Conservation (phyloP, 1,140 invertebrate species). For the Danaus melanippus region DNA sequence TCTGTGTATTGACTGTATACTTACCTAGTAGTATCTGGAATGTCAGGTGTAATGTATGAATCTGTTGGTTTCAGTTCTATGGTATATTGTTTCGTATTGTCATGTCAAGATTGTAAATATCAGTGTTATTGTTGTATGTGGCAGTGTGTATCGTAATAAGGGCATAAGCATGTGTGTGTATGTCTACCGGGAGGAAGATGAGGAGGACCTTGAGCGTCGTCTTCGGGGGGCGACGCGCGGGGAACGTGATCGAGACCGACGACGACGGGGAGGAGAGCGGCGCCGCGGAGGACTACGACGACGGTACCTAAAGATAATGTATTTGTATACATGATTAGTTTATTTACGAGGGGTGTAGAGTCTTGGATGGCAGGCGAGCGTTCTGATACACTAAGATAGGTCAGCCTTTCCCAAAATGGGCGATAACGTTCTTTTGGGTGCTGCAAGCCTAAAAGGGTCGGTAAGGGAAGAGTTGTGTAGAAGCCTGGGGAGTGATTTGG, state of each 20-base stretch:
- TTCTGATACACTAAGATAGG: too few species aligned
- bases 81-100: too few species aligned
- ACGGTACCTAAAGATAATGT: slow-evolving; percentile 65
- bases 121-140: not conserved
- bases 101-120: too few species aligned
- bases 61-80: not conserved
- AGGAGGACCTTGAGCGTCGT: slow-evolving; percentile 85
- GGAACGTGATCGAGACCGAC: slow-evolving; percentile 75
- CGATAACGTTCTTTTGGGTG: too few species aligned
- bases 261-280: slow-evolving; percentile 68
- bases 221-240: slow-evolving; percentile 78
- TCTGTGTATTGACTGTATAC: slow-evolving; percentile 30
- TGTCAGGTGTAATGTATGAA: slow-evolving; percentile 17
- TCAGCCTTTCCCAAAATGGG: too few species aligned
- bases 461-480: too few species aligned
- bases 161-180: slow-evolving; percentile 2
- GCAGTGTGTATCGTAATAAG: slow-evolving; percentile 8
- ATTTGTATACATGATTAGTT: too few species aligned
- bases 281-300: slow-evolving; percentile 75
- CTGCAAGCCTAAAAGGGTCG: too few species aligned
- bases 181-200: slow-evolving; percentile 81
- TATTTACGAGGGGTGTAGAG: too few species aligned
- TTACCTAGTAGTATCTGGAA: slow-evolving; percentile 42
- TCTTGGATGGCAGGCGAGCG: too few species aligned
- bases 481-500: too few species aligned